Conservation (phyloP, 2,797 vertebrate genomes). For the Pachyuromys duprasi region DNA sequence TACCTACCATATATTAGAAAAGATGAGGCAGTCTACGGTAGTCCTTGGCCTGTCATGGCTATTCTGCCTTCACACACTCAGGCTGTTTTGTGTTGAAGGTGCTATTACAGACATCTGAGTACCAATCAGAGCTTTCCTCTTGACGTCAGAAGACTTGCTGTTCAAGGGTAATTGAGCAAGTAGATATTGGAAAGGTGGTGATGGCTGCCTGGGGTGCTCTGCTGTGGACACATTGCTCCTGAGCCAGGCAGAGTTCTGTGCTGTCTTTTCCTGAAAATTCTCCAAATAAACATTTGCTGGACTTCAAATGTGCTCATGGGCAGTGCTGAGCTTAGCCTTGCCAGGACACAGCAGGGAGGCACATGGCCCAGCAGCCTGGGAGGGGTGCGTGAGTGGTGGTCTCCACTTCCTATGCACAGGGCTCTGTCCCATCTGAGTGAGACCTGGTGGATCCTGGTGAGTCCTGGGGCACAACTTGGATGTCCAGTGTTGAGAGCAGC, state of each 20-base stretch:
- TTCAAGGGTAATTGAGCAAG: not conserved
- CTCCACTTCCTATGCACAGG: not conserved
- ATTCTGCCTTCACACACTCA: not conserved
- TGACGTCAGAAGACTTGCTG: not conserved
- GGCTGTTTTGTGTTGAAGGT: not conserved
- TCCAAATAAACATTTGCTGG: not conserved
- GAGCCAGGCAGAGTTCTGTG: not conserved
- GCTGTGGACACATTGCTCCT: not conserved
- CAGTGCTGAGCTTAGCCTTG: not conserved
- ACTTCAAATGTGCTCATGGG: not conserved
- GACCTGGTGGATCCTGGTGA: not conserved
- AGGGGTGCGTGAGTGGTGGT: accelerated
- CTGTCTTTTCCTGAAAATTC: constrained; percentile 9
- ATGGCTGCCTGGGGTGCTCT: not conserved
- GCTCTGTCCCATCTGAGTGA: not conserved
- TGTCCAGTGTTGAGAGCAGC: not conserved
- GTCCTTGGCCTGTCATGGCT: not conserved
- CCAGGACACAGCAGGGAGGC: not conserved
- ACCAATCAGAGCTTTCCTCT: constrained; percentile 20
- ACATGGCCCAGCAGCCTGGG: not conserved
- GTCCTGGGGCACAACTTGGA: not conserved
- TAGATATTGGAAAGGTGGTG: not conserved
- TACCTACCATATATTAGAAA: not conserved
- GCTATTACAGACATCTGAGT: not conserved
- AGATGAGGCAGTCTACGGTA: not conserved